Conservation (phyloP, 2,113 vertebrate genomes). For the Limnothrissa miodon region DNA sequence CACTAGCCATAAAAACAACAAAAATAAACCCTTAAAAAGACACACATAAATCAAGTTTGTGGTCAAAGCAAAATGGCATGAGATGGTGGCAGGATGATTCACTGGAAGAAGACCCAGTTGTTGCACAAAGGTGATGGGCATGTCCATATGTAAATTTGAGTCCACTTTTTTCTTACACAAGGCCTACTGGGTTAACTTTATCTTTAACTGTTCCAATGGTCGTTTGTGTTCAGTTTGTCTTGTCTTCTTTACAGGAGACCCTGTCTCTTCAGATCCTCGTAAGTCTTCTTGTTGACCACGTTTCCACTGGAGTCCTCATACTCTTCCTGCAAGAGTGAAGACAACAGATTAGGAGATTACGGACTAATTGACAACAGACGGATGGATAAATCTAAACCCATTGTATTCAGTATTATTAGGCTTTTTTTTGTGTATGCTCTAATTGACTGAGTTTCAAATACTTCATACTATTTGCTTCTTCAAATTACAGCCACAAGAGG, state of each 20-base stretch:
- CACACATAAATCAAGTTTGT: neutral
- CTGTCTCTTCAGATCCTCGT: slow-evolving; percentile 95
- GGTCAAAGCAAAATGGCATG: neutral
- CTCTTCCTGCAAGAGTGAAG: slow-evolving; percentile 78
- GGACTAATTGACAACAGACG: neutral
- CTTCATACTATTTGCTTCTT: too few relatives aligned
- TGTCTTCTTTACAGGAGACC: slow-evolving; percentile 79
- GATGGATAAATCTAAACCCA: neutral
- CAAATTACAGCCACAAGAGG: too few relatives aligned
- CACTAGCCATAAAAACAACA: slow-evolving; percentile 3
- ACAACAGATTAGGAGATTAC: neutral
- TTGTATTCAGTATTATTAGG: too few relatives aligned
- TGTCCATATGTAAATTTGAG: neutral
- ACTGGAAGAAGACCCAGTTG: neutral
- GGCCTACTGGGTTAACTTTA: neutral
- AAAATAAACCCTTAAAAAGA: neutral
- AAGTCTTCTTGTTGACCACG: slow-evolving; percentile 98
- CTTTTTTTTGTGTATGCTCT: too few relatives aligned
- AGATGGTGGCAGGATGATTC: neutral
- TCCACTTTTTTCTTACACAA: neutral
- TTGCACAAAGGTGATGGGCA: neutral
- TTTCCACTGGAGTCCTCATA: slow-evolving; percentile 98
- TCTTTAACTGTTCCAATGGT: neutral
- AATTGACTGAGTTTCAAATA: too few relatives aligned
- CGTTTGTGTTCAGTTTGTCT: neutral